Conservation (phyloP, 2,888 invertebrate genomes). For the Lasioglossum morio region DNA sequence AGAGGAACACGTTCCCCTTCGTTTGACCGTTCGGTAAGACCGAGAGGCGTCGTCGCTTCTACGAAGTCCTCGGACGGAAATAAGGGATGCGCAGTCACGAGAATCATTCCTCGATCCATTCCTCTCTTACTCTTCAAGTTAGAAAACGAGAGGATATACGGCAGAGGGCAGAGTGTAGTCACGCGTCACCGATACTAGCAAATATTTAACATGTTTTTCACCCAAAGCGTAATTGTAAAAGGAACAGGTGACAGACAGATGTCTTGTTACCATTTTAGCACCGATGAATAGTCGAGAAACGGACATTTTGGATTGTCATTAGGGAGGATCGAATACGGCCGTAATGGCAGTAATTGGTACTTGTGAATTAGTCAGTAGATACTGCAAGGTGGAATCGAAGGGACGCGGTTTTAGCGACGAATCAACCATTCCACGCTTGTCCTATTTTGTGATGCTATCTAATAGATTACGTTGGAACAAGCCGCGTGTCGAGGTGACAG, state of each 20-base stretch:
- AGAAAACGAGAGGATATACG: not conserved
- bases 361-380: not conserved
- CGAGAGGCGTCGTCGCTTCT: slow-evolving; percentile 41
- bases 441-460: slow-evolving; percentile 36
- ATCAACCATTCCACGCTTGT: slow-evolving; percentile 20
- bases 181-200: not conserved
- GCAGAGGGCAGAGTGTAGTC: not conserved
- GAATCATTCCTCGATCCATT: not conserved
- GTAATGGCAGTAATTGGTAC: not conserved
- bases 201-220: slow-evolving; percentile 6
- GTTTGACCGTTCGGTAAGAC: slow-evolving; percentile 31
- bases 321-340: not conserved
- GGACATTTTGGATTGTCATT: not conserved
- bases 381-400: not conserved
- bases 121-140: not conserved
- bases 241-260: not conserved
- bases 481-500: slow-evolving; percentile 31
- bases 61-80: slow-evolving; percentile 16
- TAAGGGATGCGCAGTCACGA: slow-evolving; percentile 24
- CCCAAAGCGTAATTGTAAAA: too few species aligned
- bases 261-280: not conserved
- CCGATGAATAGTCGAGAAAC: not conserved
- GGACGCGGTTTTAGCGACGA: not conserved
- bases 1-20: slow-evolving; percentile 56
- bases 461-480: slow-evolving; percentile 32